phyloP scores from a whole-genome alignment of 2,113 vertebrate species.

The Tapirus terrestris region DNA sequence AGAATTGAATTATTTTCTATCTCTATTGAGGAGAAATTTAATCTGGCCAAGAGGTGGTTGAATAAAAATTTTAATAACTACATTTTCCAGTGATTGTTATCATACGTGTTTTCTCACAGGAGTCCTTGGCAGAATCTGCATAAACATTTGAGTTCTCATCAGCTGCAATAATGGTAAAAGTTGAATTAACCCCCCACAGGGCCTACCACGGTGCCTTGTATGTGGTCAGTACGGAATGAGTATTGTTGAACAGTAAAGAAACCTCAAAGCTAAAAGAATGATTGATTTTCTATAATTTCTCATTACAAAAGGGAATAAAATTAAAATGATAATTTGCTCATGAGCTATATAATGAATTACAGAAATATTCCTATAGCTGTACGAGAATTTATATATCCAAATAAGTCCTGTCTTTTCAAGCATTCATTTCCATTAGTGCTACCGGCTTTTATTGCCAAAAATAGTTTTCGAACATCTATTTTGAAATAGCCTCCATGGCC shows the following conservation, averaged over 20 bases:
- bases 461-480: not conserved
- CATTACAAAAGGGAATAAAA: not conserved
- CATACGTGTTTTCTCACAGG: constrained; percentile 22
- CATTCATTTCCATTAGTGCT: not conserved
- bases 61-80: constrained; percentile 52
- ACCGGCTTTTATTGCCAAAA: not conserved
- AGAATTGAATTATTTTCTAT: not conserved
- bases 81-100: not conserved
- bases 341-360: not conserved
- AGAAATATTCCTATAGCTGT: not conserved
- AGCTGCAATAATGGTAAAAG: constrained; percentile 13
- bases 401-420: not conserved
- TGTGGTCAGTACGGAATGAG: constrained; percentile 4
- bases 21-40: constrained; percentile 17
- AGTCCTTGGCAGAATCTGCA: constrained; percentile 24
- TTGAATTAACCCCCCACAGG: constrained; percentile 42
- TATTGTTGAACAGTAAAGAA: not conserved
- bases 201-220: not conserved
- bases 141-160: not conserved
- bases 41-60: not conserved
- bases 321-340: not conserved
- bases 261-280: not conserved
- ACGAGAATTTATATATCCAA: not conserved
- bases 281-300: constrained; percentile 16
- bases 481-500: not conserved